Base-by-base conservation (phyloP, 2,113 vertebrate species). In the Pelecanus crispus region DNA sequence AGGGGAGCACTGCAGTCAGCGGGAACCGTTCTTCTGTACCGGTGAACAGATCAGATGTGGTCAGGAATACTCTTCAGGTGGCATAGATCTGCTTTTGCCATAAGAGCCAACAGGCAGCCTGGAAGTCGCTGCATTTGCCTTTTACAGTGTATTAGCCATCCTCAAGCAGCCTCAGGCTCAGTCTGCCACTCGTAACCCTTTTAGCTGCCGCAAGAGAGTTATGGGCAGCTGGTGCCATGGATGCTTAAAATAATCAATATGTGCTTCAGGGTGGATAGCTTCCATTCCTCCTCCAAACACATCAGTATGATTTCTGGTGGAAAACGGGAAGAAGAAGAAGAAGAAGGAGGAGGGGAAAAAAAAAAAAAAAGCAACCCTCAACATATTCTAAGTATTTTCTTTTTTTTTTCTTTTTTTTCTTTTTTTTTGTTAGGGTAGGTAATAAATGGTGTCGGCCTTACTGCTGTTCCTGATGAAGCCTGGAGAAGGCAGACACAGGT, bases 211-310 rank as follows among this genome's bases (percentile, higher is more conserved):
- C 61, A 49, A 50, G 52, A 47, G 84, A 83, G 28, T 73, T 59
- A 71, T 25, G 56, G 94, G 67, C 90, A 96, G 80, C 90, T 93
- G 82, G 72, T 92, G 82, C 81, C 5, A 31, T 28, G 38, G n/a
- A 55, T 67, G 50, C 90, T 92, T 91, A 80, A 91, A 94, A 80
- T 90, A 94, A 96, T 96, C 79, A 2, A 93, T 96, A 86, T 81
- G 81, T 93, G 50, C 75, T 90, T 90, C 38, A 42, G 86, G 65
- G 21, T 28, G 29, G 88, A 56, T 52, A 66, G 38, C 55, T 78
- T 81, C 70, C 52, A 49, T 78, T 87, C 66, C 71, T 86, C 72
- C 47, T 78, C 72, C 32, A 28, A 72, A 82, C 19, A n/a, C 22
- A n/a, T 62, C 58, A 58, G 13, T 66, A 40, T 81, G 73, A 92